Evolutionary conservation across 2,113 vertebrate species (phyloP).

Genomic region (Neodon shergylaensis): DNA sequence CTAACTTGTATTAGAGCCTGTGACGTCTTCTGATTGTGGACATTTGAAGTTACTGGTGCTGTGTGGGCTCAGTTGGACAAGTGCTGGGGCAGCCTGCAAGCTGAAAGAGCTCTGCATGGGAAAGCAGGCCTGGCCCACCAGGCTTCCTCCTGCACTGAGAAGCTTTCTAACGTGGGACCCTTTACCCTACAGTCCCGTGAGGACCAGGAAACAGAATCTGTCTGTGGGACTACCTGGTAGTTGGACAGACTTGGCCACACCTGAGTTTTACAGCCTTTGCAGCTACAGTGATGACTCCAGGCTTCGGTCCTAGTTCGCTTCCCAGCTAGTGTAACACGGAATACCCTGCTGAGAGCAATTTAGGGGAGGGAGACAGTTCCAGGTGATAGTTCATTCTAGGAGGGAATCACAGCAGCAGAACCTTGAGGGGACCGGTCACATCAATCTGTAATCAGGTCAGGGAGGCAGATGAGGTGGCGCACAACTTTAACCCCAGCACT

Average conservation of each 20-base stretch:
- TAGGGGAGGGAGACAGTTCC: background rate
- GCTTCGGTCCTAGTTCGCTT: too few relatives aligned
- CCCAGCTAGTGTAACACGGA: background rate
- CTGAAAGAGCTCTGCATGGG: background rate
- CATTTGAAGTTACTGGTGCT: background rate
- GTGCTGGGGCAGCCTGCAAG: background rate
- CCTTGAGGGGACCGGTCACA: too few relatives aligned
- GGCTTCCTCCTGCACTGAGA: background rate
- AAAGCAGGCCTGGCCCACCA: background rate
- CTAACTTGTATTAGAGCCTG: background rate
- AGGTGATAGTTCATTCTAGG: too few relatives aligned
- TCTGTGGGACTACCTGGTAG: background rate
- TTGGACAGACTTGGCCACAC: rapidly evolving
- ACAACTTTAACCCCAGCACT: background rate
- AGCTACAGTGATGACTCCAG: background rate
- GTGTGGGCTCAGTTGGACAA: background rate
- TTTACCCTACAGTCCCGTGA: background rate
- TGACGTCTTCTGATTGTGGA: background rate
- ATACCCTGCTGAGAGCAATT: too few relatives aligned
- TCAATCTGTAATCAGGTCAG: too few relatives aligned
- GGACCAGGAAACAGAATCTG: rapidly evolving
- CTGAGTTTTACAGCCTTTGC: background rate
- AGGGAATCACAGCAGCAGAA: background rate
- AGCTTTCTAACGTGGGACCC: too few relatives aligned
- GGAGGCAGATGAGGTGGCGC: background rate